Base-by-base conservation (phyloP, 2,888 invertebrate genomes). In the Lomographa bimaculata region DNA sequence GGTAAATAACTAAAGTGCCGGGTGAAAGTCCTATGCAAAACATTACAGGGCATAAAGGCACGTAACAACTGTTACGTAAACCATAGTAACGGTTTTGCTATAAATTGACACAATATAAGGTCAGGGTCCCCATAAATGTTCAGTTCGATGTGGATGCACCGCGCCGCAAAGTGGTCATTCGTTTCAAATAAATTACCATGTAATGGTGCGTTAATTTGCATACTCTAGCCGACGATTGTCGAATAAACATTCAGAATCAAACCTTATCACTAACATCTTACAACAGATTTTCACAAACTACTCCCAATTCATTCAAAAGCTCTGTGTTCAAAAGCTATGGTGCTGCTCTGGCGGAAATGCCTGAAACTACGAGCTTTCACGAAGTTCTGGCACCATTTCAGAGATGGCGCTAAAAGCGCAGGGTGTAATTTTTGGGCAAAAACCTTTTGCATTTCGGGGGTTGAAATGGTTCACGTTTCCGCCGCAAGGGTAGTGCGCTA, bases 161-260 rank as follows among this genome's bases (percentile, higher is more conserved):
- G 76, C 73, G 70, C 85, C 86, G 73, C 86, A 82, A 86, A 89
- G 83, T 89, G 89, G 87, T 89, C 89, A 89, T 89, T 89, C 89
- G 79, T 83, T 86, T 86, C 81, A 89, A 85, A 89, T 89, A 90
- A 89, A 90, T 90, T 87, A 87, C 87, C 82, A 79, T 84, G 85
- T 89, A 90, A 89, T 87, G 79, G 86, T 71, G 71, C 73, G 74
- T 78, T 85, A 79, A 90, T 90, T 90, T 90, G 85, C 90, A 90
- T 90, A 89, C 83, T 80, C 71, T 71, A 73, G 67, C 64, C 52
- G 69, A 62, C 64, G 51, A 59, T 56, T 57, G 54, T 45, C 53
- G 46, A 59, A 38, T 53, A 49, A 37, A 41, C 59, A 68, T 39
- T 40, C 65, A 18, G 77, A 77, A 71, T 49, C 50, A 60, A 65